Base-by-base conservation (phyloP, 1,140 invertebrate species). In the Pseudomyrmex concolor region DNA sequence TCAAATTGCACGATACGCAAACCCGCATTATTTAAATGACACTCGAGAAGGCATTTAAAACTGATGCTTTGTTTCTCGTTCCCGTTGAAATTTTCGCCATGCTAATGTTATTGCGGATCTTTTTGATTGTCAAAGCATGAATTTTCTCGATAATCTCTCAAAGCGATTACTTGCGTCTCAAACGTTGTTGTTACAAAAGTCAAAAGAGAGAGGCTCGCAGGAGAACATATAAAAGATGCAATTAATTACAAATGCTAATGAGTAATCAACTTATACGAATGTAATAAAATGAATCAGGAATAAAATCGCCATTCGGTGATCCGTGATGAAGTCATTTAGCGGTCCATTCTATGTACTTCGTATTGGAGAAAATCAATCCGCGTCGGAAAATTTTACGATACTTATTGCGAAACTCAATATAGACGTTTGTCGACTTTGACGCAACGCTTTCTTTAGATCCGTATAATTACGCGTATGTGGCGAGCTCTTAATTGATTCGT, bases 401-500 rank as follows among this genome's bases (percentile, higher is more conserved):
- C 76, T 45, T 70, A 51, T 54, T 50, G 66, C 22, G 12, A 48
- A 70, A 66, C 15, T 22, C 12, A 22, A 59, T 25, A 25, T n/a
- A 48, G 66, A 60, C 55, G 60, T 13, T 5, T 25, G 54, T 80
- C 76, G 15, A 57, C 15, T 22, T 48, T 17, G 12, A 8, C 25
- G 34, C 48, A 62, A 15, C 19, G 19, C 57, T 77, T 55, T 50
- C 43, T 70, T 71, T 43, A 22, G 15, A 50, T 59, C 12, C 66
- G 43, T 59, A 71, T 80, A 80, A 80, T 80, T 71, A 71, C 66
- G 55, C 43, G 45, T 57, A 57, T 50, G 76, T 50, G 76, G 54
- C 34, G 43, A 70, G 76, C 66, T 15, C 19, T 43, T 80, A 80
- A 80, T 80, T 80, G 76, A 80, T 80, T 80, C 76, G 66, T 80